These are phyloP conservation scores for Tupaia tana DNA, from an alignment of 2,113 vertebrate genomes.

Conservation along the genomic window DNA sequence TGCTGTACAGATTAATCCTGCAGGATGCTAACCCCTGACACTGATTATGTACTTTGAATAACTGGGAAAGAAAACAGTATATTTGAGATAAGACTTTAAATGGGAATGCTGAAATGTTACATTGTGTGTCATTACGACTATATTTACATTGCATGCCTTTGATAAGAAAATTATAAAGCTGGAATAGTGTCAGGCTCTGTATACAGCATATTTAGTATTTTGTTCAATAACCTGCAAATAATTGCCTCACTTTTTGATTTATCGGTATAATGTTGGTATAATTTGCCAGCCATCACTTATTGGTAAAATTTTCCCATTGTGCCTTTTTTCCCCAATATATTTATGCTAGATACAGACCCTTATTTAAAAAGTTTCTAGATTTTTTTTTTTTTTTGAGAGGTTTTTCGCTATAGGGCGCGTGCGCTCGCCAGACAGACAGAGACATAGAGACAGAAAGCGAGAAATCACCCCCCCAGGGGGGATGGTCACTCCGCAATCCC, in stretches of 20 bases:
- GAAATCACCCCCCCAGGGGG: too few relatives aligned
- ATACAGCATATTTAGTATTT: background rate
- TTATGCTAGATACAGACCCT: background rate
- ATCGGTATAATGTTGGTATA: background rate
- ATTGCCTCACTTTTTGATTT: constrained; percentile 1
- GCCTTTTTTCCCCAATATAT: background rate
- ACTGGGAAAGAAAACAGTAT: background rate
- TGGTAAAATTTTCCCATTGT: background rate
- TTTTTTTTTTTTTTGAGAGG: too few relatives aligned
- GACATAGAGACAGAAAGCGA: too few relatives aligned
- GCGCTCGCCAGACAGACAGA: too few relatives aligned
- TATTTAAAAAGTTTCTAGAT: constrained; percentile 10
- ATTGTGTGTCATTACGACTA: background rate
- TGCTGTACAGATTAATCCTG: background rate
- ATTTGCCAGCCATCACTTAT: constrained; percentile 34
- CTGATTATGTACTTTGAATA: background rate
- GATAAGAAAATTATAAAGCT: background rate
- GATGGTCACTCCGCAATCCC: too few relatives aligned
- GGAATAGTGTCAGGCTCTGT: background rate
- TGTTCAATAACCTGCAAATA: background rate
- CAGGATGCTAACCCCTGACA: background rate
- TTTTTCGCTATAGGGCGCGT: too few relatives aligned
- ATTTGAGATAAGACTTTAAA: constrained; percentile 12
- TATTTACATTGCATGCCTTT: background rate
- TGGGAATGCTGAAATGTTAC: background rate